These are phyloP conservation scores for Istiophorus platypterus DNA, from an alignment of 2,113 vertebrate genomes.

Conservation along the genomic window DNA sequence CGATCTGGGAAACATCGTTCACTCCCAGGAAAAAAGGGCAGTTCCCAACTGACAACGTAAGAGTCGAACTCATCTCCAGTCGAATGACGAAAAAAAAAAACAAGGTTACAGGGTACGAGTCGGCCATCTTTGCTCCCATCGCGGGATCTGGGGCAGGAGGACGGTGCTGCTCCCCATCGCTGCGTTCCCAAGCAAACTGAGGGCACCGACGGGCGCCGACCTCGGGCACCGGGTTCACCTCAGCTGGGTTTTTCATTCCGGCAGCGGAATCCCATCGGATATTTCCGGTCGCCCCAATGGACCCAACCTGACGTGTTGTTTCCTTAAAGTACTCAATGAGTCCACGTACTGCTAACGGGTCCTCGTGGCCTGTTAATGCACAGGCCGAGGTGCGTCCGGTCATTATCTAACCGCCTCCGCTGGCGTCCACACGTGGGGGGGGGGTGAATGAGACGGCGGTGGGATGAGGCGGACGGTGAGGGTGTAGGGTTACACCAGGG, in stretches of 20 bases:
- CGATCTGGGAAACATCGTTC: background rate
- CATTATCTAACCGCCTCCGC: too few species aligned
- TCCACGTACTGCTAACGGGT: background rate
- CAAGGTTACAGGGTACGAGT: background rate
- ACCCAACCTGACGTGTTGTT: constrained; percentile 17
- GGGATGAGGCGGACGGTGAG: constrained; percentile 27
- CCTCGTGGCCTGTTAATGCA: too few species aligned
- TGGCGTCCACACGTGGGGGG: constrained; percentile 14
- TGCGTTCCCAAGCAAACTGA: background rate
- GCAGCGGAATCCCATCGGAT: background rate
- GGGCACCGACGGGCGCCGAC: too few species aligned
- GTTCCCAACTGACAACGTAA: background rate
- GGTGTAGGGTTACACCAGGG: constrained; percentile 65
- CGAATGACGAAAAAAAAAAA: too few species aligned
- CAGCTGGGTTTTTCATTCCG: too few species aligned
- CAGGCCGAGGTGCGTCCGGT: too few species aligned
- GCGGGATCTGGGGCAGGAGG: background rate
- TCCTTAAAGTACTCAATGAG: background rate
- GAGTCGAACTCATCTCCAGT: background rate
- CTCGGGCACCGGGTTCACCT: too few species aligned
- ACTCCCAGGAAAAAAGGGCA: too few species aligned
- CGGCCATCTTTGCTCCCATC: background rate
- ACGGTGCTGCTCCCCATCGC: background rate
- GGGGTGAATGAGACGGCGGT: constrained; percentile 41
- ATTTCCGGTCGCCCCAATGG: too few species aligned